Conservation (phyloP, 2,888 invertebrate species). For the Heteromyza rotundicornis region DNA sequence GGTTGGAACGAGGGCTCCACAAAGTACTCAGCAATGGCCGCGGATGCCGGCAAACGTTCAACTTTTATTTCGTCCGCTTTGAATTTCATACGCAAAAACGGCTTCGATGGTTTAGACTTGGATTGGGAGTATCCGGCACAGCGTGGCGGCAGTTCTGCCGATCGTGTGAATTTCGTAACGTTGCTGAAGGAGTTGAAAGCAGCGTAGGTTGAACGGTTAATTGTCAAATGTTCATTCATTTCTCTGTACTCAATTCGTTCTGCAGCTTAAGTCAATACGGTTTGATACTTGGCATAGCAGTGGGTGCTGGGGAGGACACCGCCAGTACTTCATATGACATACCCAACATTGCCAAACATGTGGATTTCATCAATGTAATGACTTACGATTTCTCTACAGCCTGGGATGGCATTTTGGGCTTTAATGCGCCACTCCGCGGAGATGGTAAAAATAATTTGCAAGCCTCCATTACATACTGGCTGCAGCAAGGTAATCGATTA, state of each 20-base stretch:
- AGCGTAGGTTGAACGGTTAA: not conserved
- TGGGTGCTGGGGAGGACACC: conserved; percentile 39
- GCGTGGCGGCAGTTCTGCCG: conserved; percentile 17
- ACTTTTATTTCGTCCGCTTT: conserved; percentile 75
- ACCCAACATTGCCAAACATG: conserved; percentile 39
- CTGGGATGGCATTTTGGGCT: conserved; percentile 37
- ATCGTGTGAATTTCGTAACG: not conserved
- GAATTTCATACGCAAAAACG: conserved; percentile 75
- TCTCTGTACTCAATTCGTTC: not conserved
- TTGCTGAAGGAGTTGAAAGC: not conserved
- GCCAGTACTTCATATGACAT: conserved; percentile 45
- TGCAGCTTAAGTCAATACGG: conserved; percentile 35
- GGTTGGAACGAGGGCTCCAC: conserved; percentile 92
- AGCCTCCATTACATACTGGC: conserved; percentile 85
- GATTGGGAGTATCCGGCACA: conserved; percentile 89
- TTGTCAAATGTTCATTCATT: no score
- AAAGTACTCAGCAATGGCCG: conserved; percentile 81
- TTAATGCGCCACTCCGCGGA: conserved; percentile 41
- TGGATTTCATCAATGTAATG: conserved; percentile 50
- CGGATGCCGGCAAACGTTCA: conserved; percentile 71
- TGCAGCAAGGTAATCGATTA: conserved; percentile 67
- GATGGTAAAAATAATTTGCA: conserved; percentile 78
- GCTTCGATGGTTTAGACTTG: conserved; percentile 86
- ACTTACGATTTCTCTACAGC: conserved; percentile 47
- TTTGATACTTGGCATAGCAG: conserved; percentile 75